A percentile compares a stretch with the other conserved stretches of the same genome.
These are phyloP conservation scores for Oceanodroma leucorhoa DNA, from an alignment of 2,797 vertebrate species.

Conservation along the genomic window DNA sequence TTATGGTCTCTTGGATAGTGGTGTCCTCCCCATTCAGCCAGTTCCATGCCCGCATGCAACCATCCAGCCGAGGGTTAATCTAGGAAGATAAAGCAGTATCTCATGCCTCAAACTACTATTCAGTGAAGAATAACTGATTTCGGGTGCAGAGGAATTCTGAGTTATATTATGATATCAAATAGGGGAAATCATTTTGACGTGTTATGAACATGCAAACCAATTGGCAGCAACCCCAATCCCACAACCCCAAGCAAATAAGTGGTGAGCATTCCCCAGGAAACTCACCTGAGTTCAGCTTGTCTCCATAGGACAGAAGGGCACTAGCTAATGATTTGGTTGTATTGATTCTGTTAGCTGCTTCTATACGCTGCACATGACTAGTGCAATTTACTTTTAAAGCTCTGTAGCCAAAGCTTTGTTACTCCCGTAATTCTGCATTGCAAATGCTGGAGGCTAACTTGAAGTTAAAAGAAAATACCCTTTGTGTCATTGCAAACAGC, in stretches of 20 bases:
- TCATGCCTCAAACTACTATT: not conserved
- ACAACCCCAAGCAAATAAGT: not conserved
- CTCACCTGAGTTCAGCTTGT: not conserved
- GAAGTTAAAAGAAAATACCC: not conserved
- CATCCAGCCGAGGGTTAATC: slow-evolving; percentile 95
- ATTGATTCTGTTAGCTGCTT: not conserved
- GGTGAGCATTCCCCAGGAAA: not conserved
- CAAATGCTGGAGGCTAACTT: not conserved
- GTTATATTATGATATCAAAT: not conserved
- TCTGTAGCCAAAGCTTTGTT: not conserved
- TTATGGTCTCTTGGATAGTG: slow-evolving; percentile 89
- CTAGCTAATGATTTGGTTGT: not conserved
- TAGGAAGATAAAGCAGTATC: slow-evolving; percentile 52
- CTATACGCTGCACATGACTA: not conserved
- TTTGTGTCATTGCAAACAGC: not conserved
- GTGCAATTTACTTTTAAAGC: not conserved
- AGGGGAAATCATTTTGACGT: accelerated
- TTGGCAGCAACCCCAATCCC: accelerated
- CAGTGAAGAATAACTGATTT: not conserved
- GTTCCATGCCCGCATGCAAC: slow-evolving; percentile 92
- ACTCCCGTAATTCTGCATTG: not conserved
- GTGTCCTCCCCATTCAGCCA: slow-evolving; percentile 92
- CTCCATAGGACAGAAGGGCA: not conserved
- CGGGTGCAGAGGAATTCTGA: not conserved
- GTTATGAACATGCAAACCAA: not conserved